A percentile compares a stretch with the other conserved stretches of the same genome.
Conservation (phyloP, 64 coral and sea anemone species). For the Orbicella faveolata region DNA sequence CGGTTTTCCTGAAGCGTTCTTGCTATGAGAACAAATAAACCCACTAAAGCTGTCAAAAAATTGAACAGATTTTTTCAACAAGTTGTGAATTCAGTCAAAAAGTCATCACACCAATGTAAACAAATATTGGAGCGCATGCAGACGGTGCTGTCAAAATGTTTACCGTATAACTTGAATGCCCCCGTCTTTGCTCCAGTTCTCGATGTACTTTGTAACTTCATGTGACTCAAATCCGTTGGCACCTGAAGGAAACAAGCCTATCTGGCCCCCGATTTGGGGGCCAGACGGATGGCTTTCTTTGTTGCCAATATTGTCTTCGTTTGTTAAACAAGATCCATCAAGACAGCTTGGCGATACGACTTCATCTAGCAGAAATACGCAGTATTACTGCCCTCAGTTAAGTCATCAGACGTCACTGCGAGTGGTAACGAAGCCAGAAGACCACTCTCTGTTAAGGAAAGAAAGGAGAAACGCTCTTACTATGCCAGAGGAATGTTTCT, state of each 20-base stretch:
- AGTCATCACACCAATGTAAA: constrained; percentile 30
- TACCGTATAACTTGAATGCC: constrained; percentile 36
- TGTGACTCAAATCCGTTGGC: constrained; percentile 14
- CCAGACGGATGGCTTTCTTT: constrained; percentile 40
- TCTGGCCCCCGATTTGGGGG: constrained; percentile 32
- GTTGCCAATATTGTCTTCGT: constrained; percentile 43
- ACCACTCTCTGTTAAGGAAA: background rate
- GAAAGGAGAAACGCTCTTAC: background rate
- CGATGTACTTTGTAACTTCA: constrained; percentile 39
- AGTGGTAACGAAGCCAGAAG: background rate
- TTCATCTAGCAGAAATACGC: constrained; percentile 4
- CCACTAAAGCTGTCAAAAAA: background rate
- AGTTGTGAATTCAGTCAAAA: constrained; percentile 6
- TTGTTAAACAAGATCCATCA: background rate
- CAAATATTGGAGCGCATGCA: constrained; percentile 23
- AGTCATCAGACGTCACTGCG: background rate
- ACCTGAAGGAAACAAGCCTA: constrained; percentile 21
- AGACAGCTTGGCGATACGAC: background rate
- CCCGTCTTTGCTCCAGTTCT: constrained; percentile 39
- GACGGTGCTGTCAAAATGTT: background rate
- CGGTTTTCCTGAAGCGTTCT: background rate
- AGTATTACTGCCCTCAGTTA: background rate
- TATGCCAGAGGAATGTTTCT: constrained; percentile 4
- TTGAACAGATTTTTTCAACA: background rate
- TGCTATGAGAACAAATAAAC: background rate